phyloP scores from a whole-genome alignment of 2,888 invertebrate species.

The Octodonta nipae region DNA sequence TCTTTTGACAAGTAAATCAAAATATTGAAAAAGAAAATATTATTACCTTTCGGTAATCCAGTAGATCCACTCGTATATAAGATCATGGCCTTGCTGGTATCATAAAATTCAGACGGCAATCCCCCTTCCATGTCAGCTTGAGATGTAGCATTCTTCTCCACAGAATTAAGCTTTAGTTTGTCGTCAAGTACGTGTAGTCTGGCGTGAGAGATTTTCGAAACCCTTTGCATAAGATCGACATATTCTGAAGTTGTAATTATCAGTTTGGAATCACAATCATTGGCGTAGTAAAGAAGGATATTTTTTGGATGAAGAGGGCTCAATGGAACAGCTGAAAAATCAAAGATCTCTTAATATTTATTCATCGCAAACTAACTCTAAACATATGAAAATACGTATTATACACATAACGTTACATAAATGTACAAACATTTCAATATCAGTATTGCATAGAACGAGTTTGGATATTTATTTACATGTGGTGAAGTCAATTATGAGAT shows the following conservation, averaged over 20 bases:
- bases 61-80: slow-evolving; percentile 84
- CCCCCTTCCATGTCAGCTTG: slow-evolving; percentile 37
- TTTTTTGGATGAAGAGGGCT: slow-evolving; percentile 58
- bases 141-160: slow-evolving; percentile 34
- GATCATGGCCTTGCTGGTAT: slow-evolving; percentile 58
- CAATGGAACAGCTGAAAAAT: slow-evolving; percentile 61
- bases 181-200: slow-evolving; percentile 49
- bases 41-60: slow-evolving; percentile 60
- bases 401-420: too few relatives aligned
- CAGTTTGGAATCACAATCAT: slow-evolving; percentile 55
- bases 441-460: too few relatives aligned
- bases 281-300: slow-evolving; percentile 62
- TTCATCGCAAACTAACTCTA: too few relatives aligned
- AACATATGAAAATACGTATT: too few relatives aligned
- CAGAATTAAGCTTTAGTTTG: slow-evolving; percentile 38
- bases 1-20: neutral
- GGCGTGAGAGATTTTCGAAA: slow-evolving; percentile 37
- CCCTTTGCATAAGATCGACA: slow-evolving; percentile 44
- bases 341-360: neutral
- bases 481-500: too few relatives aligned
- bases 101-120: slow-evolving; percentile 46
- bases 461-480: too few relatives aligned
- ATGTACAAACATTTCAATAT: too few relatives aligned
- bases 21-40: neutral
- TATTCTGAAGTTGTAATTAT: slow-evolving; percentile 54